phyloP scores from a whole-genome alignment of 2,888 invertebrate species.

The Pycnomerus fuliginosus region DNA sequence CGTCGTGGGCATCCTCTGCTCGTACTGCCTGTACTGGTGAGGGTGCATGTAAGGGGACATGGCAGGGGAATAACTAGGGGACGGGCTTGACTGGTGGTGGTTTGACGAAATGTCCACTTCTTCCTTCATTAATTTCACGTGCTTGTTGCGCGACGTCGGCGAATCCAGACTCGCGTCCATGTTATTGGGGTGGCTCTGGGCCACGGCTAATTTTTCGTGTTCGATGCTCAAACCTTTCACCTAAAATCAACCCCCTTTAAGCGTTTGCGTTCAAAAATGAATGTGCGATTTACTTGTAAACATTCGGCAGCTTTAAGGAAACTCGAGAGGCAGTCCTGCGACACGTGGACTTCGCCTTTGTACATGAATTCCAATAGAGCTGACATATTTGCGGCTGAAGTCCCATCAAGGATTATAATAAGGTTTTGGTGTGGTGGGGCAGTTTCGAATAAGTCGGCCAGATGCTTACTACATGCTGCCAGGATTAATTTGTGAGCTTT shows the following conservation, averaged over 20 bases:
- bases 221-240: constrained; percentile 78
- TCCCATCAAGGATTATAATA: constrained; percentile 87
- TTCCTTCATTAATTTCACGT: constrained; percentile 42
- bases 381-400: constrained; percentile 87
- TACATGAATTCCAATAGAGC: constrained; percentile 92
- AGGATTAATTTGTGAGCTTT: constrained; percentile 88
- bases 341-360: constrained; percentile 91
- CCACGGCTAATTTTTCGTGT: constrained; percentile 66
- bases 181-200: constrained; percentile 55
- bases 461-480: constrained; percentile 91
- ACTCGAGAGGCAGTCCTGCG: constrained; percentile 87
- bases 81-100: constrained; percentile 49
- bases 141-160: constrained; percentile 45
- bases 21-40: constrained; percentile 48
- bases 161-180: constrained; percentile 53
- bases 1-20: constrained; percentile 50
- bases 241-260: too few species aligned
- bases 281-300: constrained; percentile 65
- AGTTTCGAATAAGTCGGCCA: constrained; percentile 87
- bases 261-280: constrained; percentile 30
- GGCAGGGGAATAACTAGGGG: constrained; percentile 54
- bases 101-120: constrained; percentile 37
- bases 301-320: constrained; percentile 90
- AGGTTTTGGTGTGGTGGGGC: constrained; percentile 79
- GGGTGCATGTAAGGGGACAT: constrained; percentile 56